Base-by-base conservation (phyloP, 2,888 invertebrate species). In the Brenthis hecate region DNA sequence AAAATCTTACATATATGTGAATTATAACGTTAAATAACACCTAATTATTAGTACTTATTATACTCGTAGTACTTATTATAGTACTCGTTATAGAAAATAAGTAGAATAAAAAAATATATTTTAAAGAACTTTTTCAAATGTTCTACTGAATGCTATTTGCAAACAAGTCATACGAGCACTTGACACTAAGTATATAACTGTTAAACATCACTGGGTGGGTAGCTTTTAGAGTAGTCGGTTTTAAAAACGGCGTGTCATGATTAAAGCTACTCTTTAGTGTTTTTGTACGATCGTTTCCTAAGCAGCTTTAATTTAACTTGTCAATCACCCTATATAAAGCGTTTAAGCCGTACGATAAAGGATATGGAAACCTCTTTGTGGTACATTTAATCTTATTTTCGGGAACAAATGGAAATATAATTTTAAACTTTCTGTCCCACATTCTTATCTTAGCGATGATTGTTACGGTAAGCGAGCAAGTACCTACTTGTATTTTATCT, bases 171-270 rank as follows among this genome's bases (percentile, higher is more conserved):
- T 11, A 16, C 43, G 13, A 47, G 19, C 14, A 19, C 43, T 57
- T 47, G 13, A 57, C 6, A 19, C 47, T 1, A 19, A 19, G 57
- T 23, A 28, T 54, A 54, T 16, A n/a, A 53, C 23, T 28, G 54
- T 54, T 54, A 28, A 11, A 11, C 53, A 5, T 16, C 51, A 11
- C 36, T 43, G 36, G 47, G 36, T 43, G 36, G 47, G 36, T 50
- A 56, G 56, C 56, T 61, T 65, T 43, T 23, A 65, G 65, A 60
- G 56, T n/a, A 47, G 60, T 60, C 56, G 23, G 53, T 61, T 66
- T 63, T 63, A 36, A 58, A 66, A 66, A 54, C 48, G 54, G 51
- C 57, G 54, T 28, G 69, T 66, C 69, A 69, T 50, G 64, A 60
- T 68, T 64, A 58, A 19, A 60, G 47, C 50, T 48, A 48, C 43